Conservation (phyloP, 2,797 vertebrate genomes). For the Tokudaia tokunoshimensis region DNA sequence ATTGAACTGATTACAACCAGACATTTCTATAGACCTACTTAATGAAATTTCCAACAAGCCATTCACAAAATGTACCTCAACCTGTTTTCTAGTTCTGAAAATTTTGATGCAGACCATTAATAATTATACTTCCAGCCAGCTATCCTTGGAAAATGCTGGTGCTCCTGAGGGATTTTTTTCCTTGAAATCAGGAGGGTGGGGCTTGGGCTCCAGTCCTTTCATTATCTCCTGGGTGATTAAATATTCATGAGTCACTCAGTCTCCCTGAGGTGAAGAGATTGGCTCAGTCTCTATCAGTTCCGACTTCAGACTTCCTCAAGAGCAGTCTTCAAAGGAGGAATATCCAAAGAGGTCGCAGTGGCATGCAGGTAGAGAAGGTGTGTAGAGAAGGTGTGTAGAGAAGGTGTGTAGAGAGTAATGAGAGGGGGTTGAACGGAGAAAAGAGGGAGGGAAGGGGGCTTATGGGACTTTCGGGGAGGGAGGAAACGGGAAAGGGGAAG, state of each 20-base stretch:
- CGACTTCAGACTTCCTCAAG: neutral
- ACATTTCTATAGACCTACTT: neutral
- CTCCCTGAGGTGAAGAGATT: neutral
- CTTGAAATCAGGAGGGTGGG: neutral
- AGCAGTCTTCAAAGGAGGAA: neutral
- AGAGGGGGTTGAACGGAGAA: too few relatives aligned
- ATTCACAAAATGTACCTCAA: neutral
- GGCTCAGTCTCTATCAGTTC: neutral
- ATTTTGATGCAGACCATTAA: neutral
- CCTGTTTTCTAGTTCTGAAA: slow-evolving; percentile 15
- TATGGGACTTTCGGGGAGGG: too few relatives aligned
- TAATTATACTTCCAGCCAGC: neutral
- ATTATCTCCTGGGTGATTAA: neutral
- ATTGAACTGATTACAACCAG: neutral
- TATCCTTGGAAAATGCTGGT: neutral
- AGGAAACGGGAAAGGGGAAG: too few relatives aligned
- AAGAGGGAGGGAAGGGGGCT: too few relatives aligned
- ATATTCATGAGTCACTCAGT: neutral
- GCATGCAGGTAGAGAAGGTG: neutral
- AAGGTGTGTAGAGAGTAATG: too few relatives aligned
- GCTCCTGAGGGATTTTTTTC: neutral
- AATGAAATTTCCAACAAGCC: slow-evolving; percentile 12
- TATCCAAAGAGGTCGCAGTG: neutral
- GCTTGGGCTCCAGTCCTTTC: neutral
- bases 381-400: neutral